These are phyloP conservation scores for Leptinotarsa rubiginosa DNA, from an alignment of 2,888 invertebrate species.

Conservation along the genomic window DNA sequence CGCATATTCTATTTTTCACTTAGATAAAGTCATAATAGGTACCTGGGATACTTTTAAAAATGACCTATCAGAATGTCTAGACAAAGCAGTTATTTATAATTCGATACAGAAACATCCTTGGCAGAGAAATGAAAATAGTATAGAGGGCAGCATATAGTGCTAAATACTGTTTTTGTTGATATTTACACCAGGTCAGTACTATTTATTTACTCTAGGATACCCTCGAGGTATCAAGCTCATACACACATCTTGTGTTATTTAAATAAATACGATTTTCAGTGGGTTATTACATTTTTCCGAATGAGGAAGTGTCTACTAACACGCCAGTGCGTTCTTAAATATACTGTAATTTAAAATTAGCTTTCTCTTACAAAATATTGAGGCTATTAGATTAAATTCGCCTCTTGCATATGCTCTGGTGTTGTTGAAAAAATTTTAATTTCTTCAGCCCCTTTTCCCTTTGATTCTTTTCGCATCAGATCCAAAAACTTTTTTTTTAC, in stretches of 20 bases:
- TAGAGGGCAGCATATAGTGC: conserved; percentile 1
- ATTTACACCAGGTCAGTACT: conserved; percentile 6
- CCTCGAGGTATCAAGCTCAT: neutral
- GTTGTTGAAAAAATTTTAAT: too few relatives aligned
- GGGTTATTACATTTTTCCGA: neutral
- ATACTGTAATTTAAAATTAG: too few relatives aligned
- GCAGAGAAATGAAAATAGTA: conserved; percentile 5
- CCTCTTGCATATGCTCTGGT: too few relatives aligned
- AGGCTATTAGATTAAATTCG: too few relatives aligned
- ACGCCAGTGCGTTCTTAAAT: neutral
- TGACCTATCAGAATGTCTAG: conserved; percentile 5
- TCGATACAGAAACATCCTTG: conserved; percentile 5
- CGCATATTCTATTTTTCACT: neutral
- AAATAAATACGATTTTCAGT: neutral
- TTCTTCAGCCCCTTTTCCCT: too few relatives aligned
- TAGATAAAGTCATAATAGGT: neutral
- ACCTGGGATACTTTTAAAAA: neutral
- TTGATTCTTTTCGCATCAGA: too few relatives aligned
- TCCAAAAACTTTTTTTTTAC: too few relatives aligned
- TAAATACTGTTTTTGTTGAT: neutral
- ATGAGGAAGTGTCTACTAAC: neutral
- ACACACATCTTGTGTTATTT: neutral
- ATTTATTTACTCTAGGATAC: neutral
- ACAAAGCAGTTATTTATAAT: conserved; percentile 16
- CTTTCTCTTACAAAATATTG: too few relatives aligned